A percentile compares a stretch with the other conserved stretches of the same genome.
Conservation (phyloP, 2,888 invertebrate genomes). For the Amitus sp. region DNA sequence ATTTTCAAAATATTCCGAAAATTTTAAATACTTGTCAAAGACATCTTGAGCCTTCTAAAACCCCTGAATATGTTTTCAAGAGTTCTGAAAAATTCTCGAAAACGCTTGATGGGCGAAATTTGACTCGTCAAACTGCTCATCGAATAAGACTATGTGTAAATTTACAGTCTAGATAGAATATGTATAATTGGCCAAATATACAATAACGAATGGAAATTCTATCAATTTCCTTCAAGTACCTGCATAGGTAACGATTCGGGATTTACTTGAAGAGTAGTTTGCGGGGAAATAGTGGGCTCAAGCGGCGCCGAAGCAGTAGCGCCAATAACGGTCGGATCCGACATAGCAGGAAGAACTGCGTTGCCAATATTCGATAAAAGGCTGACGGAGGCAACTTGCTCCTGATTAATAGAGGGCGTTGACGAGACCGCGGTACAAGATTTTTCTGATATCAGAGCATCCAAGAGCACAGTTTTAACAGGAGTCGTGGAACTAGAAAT, state of each 20-base stretch:
- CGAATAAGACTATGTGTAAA: too few species aligned
- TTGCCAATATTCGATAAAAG: slow-evolving; percentile 59
- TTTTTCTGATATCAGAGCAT: slow-evolving; percentile 64
- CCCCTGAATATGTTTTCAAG: too few species aligned
- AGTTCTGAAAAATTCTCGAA: too few species aligned
- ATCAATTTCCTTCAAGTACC: too few species aligned
- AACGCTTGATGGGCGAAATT: too few species aligned
- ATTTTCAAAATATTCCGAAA: too few species aligned
- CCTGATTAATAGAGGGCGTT: slow-evolving; percentile 26
- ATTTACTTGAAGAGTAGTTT: slow-evolving; percentile 51
- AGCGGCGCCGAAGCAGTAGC: slow-evolving; percentile 42
- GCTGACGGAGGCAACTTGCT: slow-evolving; percentile 48
- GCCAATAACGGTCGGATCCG: slow-evolving; percentile 53
- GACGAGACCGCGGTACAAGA: slow-evolving; percentile 13
- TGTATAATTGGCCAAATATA: too few species aligned
- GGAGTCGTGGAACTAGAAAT: slow-evolving; percentile 70
- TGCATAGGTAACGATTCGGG: slow-evolving; percentile 42
- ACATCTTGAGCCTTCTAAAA: too few species aligned
- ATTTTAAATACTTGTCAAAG: too few species aligned
- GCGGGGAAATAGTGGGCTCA: slow-evolving; percentile 47
- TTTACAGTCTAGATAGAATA: too few species aligned
- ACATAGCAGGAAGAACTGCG: slow-evolving; percentile 55
- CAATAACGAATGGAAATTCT: too few species aligned
- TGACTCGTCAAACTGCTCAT: too few species aligned
- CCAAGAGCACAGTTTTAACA: slow-evolving; percentile 77